Conservation (phyloP, 2,888 invertebrate species). For the Apamea crenata region DNA sequence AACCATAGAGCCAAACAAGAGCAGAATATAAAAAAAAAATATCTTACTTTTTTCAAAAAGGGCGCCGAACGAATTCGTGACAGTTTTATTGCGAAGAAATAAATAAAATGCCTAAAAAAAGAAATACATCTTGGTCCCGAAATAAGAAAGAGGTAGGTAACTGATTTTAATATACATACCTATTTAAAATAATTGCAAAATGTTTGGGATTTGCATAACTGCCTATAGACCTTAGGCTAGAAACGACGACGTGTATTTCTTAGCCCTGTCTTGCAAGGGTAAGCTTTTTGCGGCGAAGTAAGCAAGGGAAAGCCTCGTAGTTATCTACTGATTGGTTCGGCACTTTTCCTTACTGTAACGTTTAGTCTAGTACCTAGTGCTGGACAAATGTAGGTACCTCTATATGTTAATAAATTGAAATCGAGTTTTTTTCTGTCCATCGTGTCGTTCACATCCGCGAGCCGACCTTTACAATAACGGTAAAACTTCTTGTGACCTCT, state of each 20-base stretch:
- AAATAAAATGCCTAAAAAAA: slow-evolving; percentile 51
- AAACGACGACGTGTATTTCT: background rate
- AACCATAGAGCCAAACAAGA: background rate
- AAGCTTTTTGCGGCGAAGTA: background rate
- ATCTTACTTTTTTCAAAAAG: slow-evolving; percentile 18
- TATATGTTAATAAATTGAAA: background rate
- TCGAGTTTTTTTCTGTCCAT: background rate
- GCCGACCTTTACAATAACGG: background rate
- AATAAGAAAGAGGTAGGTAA: slow-evolving; percentile 50
- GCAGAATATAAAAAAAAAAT: background rate
- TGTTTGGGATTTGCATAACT: background rate
- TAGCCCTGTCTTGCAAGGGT: background rate
- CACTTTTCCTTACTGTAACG: background rate
- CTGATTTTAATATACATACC: background rate
- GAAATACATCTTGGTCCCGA: slow-evolving; percentile 20
- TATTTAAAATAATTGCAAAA: background rate
- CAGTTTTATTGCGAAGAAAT: background rate
- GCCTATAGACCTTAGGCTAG: background rate
- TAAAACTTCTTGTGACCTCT: no score
- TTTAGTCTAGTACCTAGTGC: background rate
- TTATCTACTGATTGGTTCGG: background rate
- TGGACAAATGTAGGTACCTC: background rate
- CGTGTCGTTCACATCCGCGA: background rate
- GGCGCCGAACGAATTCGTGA: slow-evolving; percentile 12
- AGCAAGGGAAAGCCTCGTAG: background rate